Conservation (phyloP, 2,888 invertebrate genomes). For the Philereme transversata region DNA sequence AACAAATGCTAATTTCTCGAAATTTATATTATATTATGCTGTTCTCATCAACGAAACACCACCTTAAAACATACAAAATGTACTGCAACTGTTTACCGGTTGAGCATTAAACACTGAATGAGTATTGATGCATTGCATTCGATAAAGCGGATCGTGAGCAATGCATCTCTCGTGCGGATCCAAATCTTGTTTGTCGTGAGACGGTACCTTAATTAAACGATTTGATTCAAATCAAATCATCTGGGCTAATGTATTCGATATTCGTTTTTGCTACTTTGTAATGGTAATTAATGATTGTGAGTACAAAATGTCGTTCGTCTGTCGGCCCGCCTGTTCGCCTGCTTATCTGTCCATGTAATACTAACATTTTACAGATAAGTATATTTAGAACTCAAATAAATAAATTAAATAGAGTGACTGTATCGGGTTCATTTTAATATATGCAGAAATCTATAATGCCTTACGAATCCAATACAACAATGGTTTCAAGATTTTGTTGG, state of each 20-base stretch:
- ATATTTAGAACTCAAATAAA: no score
- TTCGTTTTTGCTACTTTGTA: not conserved
- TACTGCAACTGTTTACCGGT: slow-evolving; percentile 57
- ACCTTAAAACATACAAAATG: slow-evolving; percentile 35
- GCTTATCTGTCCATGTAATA: no score
- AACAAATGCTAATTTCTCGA: no score
- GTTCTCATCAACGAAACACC: slow-evolving; percentile 12
- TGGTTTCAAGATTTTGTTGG: no score
- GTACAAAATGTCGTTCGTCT: no score
- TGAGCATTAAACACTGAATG: slow-evolving; percentile 60
- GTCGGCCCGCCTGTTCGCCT: no score
- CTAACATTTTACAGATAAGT: no score
- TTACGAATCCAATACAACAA: no score
- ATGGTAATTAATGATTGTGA: not conserved
- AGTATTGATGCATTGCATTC: slow-evolving; percentile 63
- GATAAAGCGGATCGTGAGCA: slow-evolving; percentile 72
- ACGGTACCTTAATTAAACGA: slow-evolving; percentile 65
- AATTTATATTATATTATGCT: not conserved
- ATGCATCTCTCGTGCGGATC: slow-evolving; percentile 54
- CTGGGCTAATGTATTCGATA: slow-evolving; percentile 54
- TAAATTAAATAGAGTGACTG: no score
- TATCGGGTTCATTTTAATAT: no score
- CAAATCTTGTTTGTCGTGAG: slow-evolving; percentile 54
- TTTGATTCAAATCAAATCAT: slow-evolving; percentile 55
- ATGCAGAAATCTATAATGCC: no score